Base-by-base conservation (phyloP, 2,113 vertebrate genomes). In the Syrrhaptes paradoxus region DNA sequence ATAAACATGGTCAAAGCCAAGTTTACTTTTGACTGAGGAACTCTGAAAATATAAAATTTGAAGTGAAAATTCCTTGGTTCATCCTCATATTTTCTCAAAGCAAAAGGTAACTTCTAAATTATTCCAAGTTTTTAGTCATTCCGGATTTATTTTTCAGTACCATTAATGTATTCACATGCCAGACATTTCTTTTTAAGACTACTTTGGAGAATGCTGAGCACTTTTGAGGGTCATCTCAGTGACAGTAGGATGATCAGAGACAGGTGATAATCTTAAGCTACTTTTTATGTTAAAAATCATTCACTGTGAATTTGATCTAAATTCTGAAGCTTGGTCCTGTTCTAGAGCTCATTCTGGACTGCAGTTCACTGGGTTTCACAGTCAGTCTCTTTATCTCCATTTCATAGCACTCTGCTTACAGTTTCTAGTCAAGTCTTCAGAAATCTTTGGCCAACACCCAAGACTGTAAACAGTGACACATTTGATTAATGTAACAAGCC, bases 161-260 rank as follows among this genome's bases (percentile, higher is more conserved):
- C 3, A 38, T 62, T 77, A 83, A 34, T 72, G 2, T 45, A 41
- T 57, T 52, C 21, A 8, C 5, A 15, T 10, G 8, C 32, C 28
- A 83, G 6, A 51, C 2, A 32, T 34, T 63, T 5, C 8, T 46
- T 72, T 52, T 48, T 25, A 57, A 62, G 9, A 10, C 16, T 61
- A 4, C 26, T 71, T 52, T 43, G 16, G 52, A 61, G n/a, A 52
- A 71, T 36, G 38, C 13, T 43, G n/a, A 34, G 9, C 19, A 16
- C 13, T 72, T 76, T 54, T 59, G 17, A 75, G 14, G 29, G 31
- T 48, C 1, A 0, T 62, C 17, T 51, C 38, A 59, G 13, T 36
- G 29, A 18, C 26, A 76, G 41, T 4, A 48, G 22, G 3, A n/a
- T 4, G 32, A 19, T 7, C 0, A 0, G 14, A 72, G 32, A 36